These are phyloP conservation scores for Wiebesia pumilae DNA, from an alignment of 1,140 invertebrate genomes.

Conservation along the genomic window DNA sequence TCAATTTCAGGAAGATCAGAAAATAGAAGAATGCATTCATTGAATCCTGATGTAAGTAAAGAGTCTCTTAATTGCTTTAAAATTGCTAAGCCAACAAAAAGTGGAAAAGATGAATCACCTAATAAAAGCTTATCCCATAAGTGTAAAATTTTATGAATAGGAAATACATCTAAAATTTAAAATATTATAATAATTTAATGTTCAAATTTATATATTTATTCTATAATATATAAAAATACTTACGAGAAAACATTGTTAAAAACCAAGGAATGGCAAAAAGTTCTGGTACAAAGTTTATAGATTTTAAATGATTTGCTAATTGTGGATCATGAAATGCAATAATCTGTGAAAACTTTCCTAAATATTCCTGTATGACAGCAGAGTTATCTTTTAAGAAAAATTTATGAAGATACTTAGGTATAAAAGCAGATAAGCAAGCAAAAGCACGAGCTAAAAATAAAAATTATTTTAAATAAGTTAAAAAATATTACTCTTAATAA, in stretches of 20 bases:
- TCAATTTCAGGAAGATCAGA: constrained; percentile 98
- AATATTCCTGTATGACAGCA: constrained; percentile 96
- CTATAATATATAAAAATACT: constrained; percentile 66
- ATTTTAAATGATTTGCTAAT: constrained; percentile 92
- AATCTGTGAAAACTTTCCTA: constrained; percentile 97
- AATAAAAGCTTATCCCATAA: constrained; percentile 97
- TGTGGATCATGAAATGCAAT: constrained; percentile 96
- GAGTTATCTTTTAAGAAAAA: constrained; percentile 99
- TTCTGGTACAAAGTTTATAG: constrained; percentile 97
- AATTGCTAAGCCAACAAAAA: constrained; percentile 96
- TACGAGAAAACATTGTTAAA: constrained; percentile 99
- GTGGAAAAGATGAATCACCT: constrained; percentile 94
- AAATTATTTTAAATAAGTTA: constrained; percentile 17
- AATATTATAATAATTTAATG: constrained; percentile 9
- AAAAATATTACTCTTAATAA: constrained; percentile 8
- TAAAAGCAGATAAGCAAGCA: constrained; percentile 94
- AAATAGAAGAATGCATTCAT: constrained; percentile 97
- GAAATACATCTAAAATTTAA: constrained; percentile 90
- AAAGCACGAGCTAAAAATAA: constrained; percentile 89
- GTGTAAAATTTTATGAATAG: constrained; percentile 98
- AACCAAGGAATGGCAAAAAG: constrained; percentile 99
- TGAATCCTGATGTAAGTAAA: constrained; percentile 92
- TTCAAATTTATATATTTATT: not conserved
- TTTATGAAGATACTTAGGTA: constrained; percentile 96
- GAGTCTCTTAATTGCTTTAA: constrained; percentile 90